Conservation (phyloP, 2,113 vertebrate genomes). For the Columba janthina region DNA sequence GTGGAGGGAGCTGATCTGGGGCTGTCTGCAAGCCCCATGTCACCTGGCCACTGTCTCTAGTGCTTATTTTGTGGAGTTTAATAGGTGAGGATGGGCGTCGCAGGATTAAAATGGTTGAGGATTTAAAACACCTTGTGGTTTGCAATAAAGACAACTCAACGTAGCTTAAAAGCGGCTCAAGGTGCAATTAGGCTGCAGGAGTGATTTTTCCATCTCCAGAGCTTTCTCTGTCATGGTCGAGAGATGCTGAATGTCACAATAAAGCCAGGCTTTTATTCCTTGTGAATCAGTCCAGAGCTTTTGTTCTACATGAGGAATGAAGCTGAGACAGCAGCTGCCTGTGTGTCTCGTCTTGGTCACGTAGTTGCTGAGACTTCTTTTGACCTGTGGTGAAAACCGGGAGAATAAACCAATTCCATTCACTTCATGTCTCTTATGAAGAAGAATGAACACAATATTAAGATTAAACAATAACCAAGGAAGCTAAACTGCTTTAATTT, state of each 20-base stretch:
- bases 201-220: neutral
- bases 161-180: neutral
- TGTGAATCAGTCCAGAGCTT: neutral
- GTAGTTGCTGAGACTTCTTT: neutral
- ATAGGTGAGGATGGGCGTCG: fast-evolving
- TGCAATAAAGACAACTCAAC: fast-evolving
- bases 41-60: neutral
- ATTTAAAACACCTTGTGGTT: neutral
- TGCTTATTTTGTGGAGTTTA: neutral
- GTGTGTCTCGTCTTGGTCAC: neutral
- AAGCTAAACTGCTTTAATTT: slow-evolving; percentile 7
- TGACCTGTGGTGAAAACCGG: neutral
- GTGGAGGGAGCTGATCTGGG: no score
- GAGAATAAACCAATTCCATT: neutral
- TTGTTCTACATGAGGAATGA: neutral
- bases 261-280: neutral
- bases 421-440: neutral
- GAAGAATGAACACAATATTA: slow-evolving; percentile 9
- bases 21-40: neutral
- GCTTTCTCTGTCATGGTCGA: neutral
- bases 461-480: neutral
- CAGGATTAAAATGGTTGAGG: neutral
- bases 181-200: neutral
- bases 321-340: neutral
- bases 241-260: neutral